phyloP scores from a whole-genome alignment of 2,113 vertebrate genomes.

The Danio rerio region GRCz12tu NC_133193.1:18751501-18752000 shows the following conservation, averaged over 20 bases:
- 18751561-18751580: too few relatives aligned
- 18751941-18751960: slow-evolving; percentile 78
- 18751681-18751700: slow-evolving; percentile 4
- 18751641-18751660: too few relatives aligned
- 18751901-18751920: slow-evolving; percentile 79
- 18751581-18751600: too few relatives aligned
- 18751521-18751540: too few relatives aligned
- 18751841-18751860: slow-evolving; percentile 75
- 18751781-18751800: slow-evolving; percentile 54
- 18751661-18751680: too few relatives aligned
- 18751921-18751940: slow-evolving; percentile 79
- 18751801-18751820: slow-evolving; percentile 77
- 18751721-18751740: slow-evolving; percentile 40
- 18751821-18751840: slow-evolving; percentile 74
- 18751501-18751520: too few relatives aligned
- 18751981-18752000: slow-evolving; percentile 85
- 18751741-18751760: slow-evolving; percentile 60
- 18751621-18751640: too few relatives aligned
- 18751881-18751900: slow-evolving; percentile 76
- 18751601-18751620: too few relatives aligned
- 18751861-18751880: slow-evolving; percentile 76
- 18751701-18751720: slow-evolving; percentile 4
- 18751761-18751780: slow-evolving; percentile 52
- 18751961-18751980: slow-evolving; percentile 85
- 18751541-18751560: too few relatives aligned